phyloP scores from a whole-genome alignment of 2,888 invertebrate genomes.

The Trachelus iudaicus region DNA sequence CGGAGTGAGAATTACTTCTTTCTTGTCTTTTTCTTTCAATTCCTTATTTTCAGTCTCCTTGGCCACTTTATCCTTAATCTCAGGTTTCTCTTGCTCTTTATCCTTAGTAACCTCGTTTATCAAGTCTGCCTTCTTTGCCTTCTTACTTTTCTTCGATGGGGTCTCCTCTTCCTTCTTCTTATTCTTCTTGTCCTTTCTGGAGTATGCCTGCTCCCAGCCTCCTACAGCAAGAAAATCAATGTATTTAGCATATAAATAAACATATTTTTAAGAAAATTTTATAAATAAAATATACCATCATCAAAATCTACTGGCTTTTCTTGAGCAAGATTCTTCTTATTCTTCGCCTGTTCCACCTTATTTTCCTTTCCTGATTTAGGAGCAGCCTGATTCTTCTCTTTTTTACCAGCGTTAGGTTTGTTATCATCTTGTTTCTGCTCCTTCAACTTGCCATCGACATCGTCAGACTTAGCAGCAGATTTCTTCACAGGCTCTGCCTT shows the following conservation, averaged over 20 bases:
- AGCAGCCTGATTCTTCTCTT: slow-evolving; percentile 49
- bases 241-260: background rate
- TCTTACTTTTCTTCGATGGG: slow-evolving; percentile 68
- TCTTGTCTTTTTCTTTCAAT: slow-evolving; percentile 64
- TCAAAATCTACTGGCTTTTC: slow-evolving; percentile 80
- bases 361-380: slow-evolving; percentile 62
- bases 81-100: slow-evolving; percentile 62
- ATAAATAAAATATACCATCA: slow-evolving; percentile 67
- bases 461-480: slow-evolving; percentile 63
- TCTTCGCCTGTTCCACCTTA: slow-evolving; percentile 70
- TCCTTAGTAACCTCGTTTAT: slow-evolving; percentile 65
- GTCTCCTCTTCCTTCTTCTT: slow-evolving; percentile 72
- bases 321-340: slow-evolving; percentile 71
- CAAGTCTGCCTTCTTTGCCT: slow-evolving; percentile 67
- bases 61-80: slow-evolving; percentile 67
- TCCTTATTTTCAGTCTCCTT: slow-evolving; percentile 69
- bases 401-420: slow-evolving; percentile 59
- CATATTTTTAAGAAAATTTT: background rate
- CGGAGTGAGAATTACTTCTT: slow-evolving; percentile 57
- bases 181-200: slow-evolving; percentile 78
- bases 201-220: slow-evolving; percentile 78
- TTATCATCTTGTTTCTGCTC: slow-evolving; percentile 68
- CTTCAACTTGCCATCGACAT: slow-evolving; percentile 66
- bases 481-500: slow-evolving; percentile 68
- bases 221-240: slow-evolving; percentile 49